Evolutionary conservation across 1,140 invertebrate species (phyloP), one percentile per base, ranked within the genome.

Genomic region (Heliconius himera): DNA sequence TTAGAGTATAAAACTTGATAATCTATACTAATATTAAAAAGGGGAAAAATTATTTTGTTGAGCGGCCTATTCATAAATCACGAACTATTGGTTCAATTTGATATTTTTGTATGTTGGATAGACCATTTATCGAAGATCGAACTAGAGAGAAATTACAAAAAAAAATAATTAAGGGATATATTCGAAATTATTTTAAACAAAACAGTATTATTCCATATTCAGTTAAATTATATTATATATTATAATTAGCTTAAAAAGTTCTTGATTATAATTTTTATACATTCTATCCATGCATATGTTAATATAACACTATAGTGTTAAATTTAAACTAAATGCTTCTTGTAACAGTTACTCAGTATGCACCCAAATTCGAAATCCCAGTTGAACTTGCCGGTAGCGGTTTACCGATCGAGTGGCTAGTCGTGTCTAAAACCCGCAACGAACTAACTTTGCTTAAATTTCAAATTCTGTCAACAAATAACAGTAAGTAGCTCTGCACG

Each of bases 361-460:
- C 78, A 79, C 70, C 74, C 71, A 76, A 83, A 70, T 81, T 26
- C 71, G 60, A 73, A 80, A 82, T 83, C 76, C 75, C 29, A 78
- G 82, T 73, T 77, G 74, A 83, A 79, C 78, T 79, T 79, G 77
- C 73, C 73, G 70, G 60, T 60, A 79, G 82, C 81, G 82, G 86
- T 80, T 84, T 82, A 75, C 81, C 84, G 80, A 84, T 86, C 79
- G 83, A 85, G 84, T 86, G 86, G 84, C 83, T 83, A 83, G 81
- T 83, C 81, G 82, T 85, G 84, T 85, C 81, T 84, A 76, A 81
- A 84, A 82, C 77, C 84, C 86, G 83, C 84, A 84, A 83, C 85
- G 83, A 86, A 88, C 87, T 88, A 82, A 83, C 82, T 85, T 87
- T 88, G 81, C 84, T 85, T 83, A 86, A 88, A 87, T 87, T 86